phyloP scores from a whole-genome alignment of 2,888 invertebrate genomes.

The Glyphotaelius pellucidus region DNA sequence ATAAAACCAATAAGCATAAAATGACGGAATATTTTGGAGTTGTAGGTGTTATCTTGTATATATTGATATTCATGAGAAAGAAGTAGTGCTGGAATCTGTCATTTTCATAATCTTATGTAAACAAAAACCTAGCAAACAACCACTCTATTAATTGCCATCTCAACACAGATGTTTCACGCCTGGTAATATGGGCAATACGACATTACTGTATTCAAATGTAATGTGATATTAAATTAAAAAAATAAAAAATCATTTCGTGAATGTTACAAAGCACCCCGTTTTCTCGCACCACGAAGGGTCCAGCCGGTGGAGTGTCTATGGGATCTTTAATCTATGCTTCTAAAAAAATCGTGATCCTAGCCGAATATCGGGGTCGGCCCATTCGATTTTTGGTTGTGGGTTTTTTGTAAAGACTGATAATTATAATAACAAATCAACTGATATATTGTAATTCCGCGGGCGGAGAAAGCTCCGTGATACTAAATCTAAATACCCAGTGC shows the following conservation, averaged over 20 bases:
- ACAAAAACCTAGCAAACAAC: too few species aligned
- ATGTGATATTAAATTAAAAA: too few species aligned
- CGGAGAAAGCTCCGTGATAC: not conserved
- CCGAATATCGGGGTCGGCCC: not conserved
- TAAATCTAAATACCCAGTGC: not conserved
- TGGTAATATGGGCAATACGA: too few species aligned
- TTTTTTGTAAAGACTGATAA: slow-evolving; percentile 2
- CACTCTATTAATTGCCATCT: too few species aligned
- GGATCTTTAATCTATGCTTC: not conserved
- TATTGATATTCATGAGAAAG: too few species aligned
- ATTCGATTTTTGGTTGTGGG: slow-evolving; percentile 2
- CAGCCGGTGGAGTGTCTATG: not conserved
- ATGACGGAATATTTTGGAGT: too few species aligned
- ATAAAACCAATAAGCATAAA: too few species aligned
- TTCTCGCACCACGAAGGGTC: not conserved
- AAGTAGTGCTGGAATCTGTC: too few species aligned
- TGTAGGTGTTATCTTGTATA: too few species aligned
- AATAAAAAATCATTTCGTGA: not conserved
- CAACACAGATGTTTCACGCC: too few species aligned
- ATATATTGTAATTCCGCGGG: not conserved
- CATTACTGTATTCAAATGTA: too few species aligned
- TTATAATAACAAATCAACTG: not conserved
- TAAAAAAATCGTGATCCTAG: not conserved
- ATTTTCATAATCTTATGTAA: too few species aligned
- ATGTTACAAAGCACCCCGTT: not conserved